Conservation (phyloP, 1,140 invertebrate genomes). For the Caenorhabditis inopinata region DNA sequence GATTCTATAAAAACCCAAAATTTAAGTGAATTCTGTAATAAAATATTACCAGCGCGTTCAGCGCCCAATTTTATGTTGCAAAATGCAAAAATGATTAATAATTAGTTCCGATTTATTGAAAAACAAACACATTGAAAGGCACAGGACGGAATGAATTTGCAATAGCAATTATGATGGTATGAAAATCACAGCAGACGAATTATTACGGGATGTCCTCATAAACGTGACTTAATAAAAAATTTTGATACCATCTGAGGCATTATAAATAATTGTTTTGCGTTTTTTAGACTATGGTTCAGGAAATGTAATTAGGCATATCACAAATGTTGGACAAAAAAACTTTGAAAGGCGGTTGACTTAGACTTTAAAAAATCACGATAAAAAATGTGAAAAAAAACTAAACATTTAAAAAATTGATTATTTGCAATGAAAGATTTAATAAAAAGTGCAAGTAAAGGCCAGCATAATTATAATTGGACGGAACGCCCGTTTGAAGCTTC, state of each 20-base stretch:
- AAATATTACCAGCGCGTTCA: neutral
- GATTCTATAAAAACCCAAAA: no score
- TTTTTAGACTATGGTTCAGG: no score
- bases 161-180: no score
- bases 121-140: neutral
- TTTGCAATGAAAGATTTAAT: neutral
- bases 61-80: neutral
- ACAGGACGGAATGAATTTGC: neutral
- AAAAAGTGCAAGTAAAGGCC: neutral
- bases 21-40: no score
- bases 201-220: no score
- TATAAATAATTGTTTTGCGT: no score
- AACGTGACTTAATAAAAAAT: no score
- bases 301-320: neutral
- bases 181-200: no score
- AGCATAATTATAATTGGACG: neutral
- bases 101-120: neutral
- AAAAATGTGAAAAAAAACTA: no score
- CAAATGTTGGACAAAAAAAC: neutral
- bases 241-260: no score
- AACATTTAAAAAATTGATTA: neutral
- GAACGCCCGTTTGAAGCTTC: constrained; percentile 4
- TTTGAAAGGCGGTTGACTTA: no score
- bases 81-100: neutral
- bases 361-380: no score